Evolutionary conservation across 1,140 invertebrate genomes (phyloP).

Genomic region (Vanessa tameamea): DNA sequence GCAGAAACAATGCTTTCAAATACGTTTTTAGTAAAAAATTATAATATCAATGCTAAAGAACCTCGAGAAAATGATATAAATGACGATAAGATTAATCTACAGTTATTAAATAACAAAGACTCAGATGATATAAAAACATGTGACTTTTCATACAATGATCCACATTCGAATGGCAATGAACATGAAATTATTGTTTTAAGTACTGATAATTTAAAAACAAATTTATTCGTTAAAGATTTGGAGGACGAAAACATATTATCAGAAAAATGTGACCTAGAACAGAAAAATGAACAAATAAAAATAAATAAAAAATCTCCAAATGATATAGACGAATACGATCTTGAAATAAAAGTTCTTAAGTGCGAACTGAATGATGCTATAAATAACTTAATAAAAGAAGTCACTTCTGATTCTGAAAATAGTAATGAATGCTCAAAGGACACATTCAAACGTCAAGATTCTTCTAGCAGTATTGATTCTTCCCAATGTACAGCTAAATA

Average conservation of each 20-base stretch:
- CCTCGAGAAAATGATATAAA: neutral
- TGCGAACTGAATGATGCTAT: conserved; percentile 76
- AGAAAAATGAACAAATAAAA: neutral
- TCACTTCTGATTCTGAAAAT: conserved; percentile 63
- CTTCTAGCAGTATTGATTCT: conserved; percentile 77
- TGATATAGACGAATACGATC: conserved; percentile 53
- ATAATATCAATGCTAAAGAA: conserved; percentile 15
- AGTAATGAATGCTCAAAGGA: conserved; percentile 51
- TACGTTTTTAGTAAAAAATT: conserved; percentile 46
- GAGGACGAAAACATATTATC: neutral
- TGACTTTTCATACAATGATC: neutral
- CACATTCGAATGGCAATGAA: conserved; percentile 29
- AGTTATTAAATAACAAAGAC: neutral
- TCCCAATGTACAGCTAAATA: conserved; percentile 81
- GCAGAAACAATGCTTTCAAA: conserved; percentile 68
- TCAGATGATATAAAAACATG: neutral
- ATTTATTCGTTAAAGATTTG: conserved; percentile 69
- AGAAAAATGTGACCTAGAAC: neutral
- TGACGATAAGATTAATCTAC: conserved; percentile 15
- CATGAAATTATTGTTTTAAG: conserved; percentile 71
- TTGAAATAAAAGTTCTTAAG: conserved; percentile 75
- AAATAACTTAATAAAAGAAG: conserved; percentile 75
- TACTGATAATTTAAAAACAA: conserved; percentile 66
- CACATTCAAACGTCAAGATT: conserved; percentile 72
- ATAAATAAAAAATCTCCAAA: conserved; percentile 27